Evolutionary conservation across 2,888 invertebrate genomes (phyloP), one percentile per base, ranked within the genome.

Genomic region (Automeris io): DNA sequence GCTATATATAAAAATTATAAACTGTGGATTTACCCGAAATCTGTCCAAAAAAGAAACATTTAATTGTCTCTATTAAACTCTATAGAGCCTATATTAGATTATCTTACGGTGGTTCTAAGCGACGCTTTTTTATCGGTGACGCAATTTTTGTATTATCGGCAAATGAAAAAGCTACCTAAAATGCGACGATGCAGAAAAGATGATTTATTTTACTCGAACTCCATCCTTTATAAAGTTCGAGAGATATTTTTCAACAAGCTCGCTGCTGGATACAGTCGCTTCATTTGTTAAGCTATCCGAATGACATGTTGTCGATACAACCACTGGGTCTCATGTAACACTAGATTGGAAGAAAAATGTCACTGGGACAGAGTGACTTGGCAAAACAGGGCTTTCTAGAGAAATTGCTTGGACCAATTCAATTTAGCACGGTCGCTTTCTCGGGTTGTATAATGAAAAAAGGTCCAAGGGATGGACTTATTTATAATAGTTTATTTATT

Each of bases 251-350:
- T 16, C 16, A 16, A 29, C 0, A 5, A 13, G 1, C 16, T 16
- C 29, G 12, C 11, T 13, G 13, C 22, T 22, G 18, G 22, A 31
- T 37, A 31, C 11, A 37, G 21, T 16, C 18, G 54, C 51, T 54
- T 63, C 59, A 58, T 62, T 55, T 58, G 56, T 51, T 57, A 58
- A 60, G 55, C 54, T 53, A 45, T 47, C 42, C 39, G 50, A 41
- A 47, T 54, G 65, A 63, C 60, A 56, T 57, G 41, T 56, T 56
- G 62, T 60, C 66, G 58, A 65, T 63, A 61, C 49, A 48, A 33
- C 45, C 25, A 33, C 21, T 47, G 48, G 51, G 50, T 45, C 43
- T 50, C 41, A 40, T 47, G 48, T 49, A 47, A 43, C n/a, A n/a
- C 16, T 40, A 39, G 39, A 39, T 42, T 42, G 40, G 42, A 31